These are phyloP conservation scores for Centrocercus urophasianus DNA, from an alignment of 2,113 vertebrate species.

Conservation along the genomic window DNA sequence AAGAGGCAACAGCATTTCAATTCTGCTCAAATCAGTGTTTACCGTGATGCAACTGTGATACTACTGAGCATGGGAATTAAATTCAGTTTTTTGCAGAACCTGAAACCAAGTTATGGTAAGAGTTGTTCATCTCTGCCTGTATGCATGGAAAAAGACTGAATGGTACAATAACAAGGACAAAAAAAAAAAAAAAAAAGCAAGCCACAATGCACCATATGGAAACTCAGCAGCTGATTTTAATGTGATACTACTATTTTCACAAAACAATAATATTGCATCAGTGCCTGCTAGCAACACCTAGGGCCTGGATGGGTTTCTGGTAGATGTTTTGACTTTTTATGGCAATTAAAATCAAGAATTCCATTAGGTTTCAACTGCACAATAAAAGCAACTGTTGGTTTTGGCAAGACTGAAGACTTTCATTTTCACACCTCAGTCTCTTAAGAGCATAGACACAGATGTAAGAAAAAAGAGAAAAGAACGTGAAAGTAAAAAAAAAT, in stretches of 20 bases:
- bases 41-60: not conserved
- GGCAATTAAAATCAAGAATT: not conserved
- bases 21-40: not conserved
- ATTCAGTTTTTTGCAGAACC: not conserved
- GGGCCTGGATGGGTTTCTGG: not conserved
- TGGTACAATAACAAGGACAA: not conserved
- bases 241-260: not conserved
- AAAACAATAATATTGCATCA: not conserved
- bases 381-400: not conserved
- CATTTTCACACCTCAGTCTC: not conserved
- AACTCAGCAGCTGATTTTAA: not conserved
- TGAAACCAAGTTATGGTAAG: not conserved
- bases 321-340: not conserved
- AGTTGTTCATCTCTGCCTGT: rapidly evolving
- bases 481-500: not conserved
- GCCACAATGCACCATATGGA: not conserved
- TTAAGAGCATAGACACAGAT: not conserved
- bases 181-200: not conserved
- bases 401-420: not conserved
- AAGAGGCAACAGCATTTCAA: not conserved
- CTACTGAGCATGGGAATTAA: not conserved
- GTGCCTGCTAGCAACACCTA: not conserved
- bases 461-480: not conserved
- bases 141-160: not conserved
- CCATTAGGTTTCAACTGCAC: not conserved